Percentiles rank a stretch among this genome's conserved stretches.
These are phyloP conservation scores for Semotilus atromaculatus DNA, from an alignment of 2,797 vertebrate genomes.

Conservation along the genomic window DNA sequence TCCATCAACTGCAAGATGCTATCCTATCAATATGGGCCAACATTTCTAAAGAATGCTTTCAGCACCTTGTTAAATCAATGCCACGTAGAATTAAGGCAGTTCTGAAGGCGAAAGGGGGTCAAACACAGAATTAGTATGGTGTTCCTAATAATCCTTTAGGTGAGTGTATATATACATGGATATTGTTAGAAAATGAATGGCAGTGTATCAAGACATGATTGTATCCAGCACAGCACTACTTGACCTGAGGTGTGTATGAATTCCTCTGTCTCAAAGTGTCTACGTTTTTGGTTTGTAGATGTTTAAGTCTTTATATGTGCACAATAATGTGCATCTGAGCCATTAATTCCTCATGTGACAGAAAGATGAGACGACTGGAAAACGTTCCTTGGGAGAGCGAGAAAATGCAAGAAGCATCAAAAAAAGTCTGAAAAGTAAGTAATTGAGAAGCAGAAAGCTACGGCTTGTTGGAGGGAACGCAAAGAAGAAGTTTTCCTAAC, in stretches of 20 bases:
- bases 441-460: constrained; percentile 21
- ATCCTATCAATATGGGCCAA: too few species aligned
- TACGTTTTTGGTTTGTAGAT: background rate
- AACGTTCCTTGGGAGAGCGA: background rate
- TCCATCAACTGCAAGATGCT: too few species aligned
- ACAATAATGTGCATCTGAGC: background rate
- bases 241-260: background rate
- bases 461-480: constrained; percentile 9
- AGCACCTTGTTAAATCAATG: too few species aligned
- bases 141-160: too few species aligned
- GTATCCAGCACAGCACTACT: background rate
- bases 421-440: background rate
- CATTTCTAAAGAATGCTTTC: too few species aligned
- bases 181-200: background rate
- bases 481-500: constrained; percentile 33
- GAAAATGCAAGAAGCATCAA: constrained; percentile 41
- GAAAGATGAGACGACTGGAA: constrained; percentile 18
- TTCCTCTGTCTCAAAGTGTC: background rate
- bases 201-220: background rate
- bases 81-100: too few species aligned
- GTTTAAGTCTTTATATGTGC: background rate
- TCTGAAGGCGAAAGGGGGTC: too few species aligned
- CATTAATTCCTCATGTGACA: constrained; percentile 13
- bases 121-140: too few species aligned
- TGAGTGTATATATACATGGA: background rate